A percentile compares a stretch with the other conserved stretches of the same genome.
Evolutionary conservation across 2,797 vertebrate genomes (phyloP).

Genomic region (Rhinella marina): DNA sequence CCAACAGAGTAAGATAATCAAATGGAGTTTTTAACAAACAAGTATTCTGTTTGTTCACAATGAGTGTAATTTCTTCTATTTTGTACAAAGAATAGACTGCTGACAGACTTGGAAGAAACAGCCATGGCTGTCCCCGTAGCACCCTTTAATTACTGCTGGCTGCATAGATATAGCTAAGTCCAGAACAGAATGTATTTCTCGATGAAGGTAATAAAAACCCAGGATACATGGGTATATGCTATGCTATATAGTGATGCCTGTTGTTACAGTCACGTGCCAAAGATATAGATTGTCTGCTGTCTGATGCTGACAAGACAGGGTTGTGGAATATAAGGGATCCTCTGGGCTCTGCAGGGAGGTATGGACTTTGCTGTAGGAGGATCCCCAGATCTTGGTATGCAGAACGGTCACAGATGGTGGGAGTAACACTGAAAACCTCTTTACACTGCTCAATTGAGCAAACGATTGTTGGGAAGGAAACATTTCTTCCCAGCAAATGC

Average conservation of each 20-base stretch:
- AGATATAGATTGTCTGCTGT: no score
- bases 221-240: neutral
- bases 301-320: no score
- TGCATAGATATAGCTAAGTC: neutral
- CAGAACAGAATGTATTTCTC: neutral
- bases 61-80: constrained; percentile 8
- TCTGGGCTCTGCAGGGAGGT: no score
- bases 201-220: neutral
- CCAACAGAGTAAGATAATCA: constrained; percentile 20
- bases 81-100: constrained; percentile 25
- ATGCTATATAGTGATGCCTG: neutral
- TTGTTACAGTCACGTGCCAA: no score
- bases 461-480: no score
- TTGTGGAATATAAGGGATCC: no score
- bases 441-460: no score
- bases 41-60: neutral
- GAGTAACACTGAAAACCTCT: no score
- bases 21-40: constrained; percentile 3
- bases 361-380: no score
- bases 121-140: neutral
- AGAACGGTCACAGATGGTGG: no score
- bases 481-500: no score
- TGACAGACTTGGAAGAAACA: neutral
- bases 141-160: neutral
- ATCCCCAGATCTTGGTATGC: no score